Evolutionary conservation across 2,888 invertebrate species (phyloP).

Genomic region (Adelognathus sp.): DNA sequence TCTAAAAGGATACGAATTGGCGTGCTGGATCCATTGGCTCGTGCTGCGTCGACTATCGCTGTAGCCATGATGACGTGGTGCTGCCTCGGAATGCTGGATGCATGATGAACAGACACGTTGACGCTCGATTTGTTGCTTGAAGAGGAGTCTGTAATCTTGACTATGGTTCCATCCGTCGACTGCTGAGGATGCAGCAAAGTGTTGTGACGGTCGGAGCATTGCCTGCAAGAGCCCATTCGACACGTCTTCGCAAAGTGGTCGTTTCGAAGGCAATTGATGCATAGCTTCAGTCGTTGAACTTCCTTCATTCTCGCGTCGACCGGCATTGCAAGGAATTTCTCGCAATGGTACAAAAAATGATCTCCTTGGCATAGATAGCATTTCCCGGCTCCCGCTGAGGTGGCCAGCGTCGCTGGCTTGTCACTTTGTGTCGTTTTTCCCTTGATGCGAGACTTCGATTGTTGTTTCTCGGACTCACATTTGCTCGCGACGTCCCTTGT

Average conservation of each 20-base stretch:
- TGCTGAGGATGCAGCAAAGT: background rate
- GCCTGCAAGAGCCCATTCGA: slow-evolving; percentile 33
- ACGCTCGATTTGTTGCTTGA: background rate
- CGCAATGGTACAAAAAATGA: slow-evolving; percentile 48
- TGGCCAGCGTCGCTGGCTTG: background rate
- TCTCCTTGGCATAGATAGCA: slow-evolving; percentile 45
- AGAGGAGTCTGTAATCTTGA: background rate
- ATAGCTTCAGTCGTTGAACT: slow-evolving; percentile 21
- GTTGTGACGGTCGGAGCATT: slow-evolving; percentile 16
- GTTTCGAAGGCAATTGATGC: slow-evolving; percentile 43
- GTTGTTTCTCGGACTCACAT: slow-evolving; percentile 13
- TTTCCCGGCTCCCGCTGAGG: background rate
- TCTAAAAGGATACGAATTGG: slow-evolving; percentile 41
- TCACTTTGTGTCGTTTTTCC: background rate
- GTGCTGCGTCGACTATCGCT: slow-evolving; percentile 34
- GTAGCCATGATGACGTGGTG: slow-evolving; percentile 27
- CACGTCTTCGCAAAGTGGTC: slow-evolving; percentile 43
- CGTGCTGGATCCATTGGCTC: background rate
- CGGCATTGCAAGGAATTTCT: slow-evolving; percentile 33
- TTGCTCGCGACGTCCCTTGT: slow-evolving; percentile 3
- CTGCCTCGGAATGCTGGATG: background rate
- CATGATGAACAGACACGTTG: background rate
- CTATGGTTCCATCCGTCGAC: background rate
- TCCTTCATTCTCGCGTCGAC: slow-evolving; percentile 34
- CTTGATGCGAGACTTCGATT: slow-evolving; percentile 8